phyloP scores from a whole-genome alignment of 2,888 invertebrate genomes.

The Dinocampus coccinellae region DNA sequence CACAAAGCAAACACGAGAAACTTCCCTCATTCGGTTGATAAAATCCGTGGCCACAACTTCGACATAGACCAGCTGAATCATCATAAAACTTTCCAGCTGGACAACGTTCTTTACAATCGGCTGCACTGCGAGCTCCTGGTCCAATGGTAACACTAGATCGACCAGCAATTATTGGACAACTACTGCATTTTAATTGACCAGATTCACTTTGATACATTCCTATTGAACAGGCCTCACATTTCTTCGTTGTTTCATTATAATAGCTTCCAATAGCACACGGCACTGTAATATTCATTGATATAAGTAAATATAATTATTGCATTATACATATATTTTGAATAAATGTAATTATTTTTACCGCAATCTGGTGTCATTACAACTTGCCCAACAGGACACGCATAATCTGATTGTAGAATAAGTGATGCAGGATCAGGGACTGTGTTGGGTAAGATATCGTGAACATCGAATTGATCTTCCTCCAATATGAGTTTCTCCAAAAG shows the following conservation, averaged over 20 bases:
- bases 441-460: constrained; percentile 92
- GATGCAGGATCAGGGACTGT: constrained; percentile 95
- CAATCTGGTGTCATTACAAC: constrained; percentile 95
- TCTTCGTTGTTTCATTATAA: constrained; percentile 81
- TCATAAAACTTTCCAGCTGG: constrained; percentile 95
- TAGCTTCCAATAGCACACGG: constrained; percentile 93
- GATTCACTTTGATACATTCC: constrained; percentile 96
- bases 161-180: constrained; percentile 93
- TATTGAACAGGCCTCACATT: constrained; percentile 86
- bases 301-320: too few species aligned
- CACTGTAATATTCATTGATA: constrained; percentile 71
- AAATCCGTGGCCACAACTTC: constrained; percentile 94
- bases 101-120: constrained; percentile 93
- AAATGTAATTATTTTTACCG: constrained; percentile 73
- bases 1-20: constrained; percentile 89
- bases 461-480: constrained; percentile 94
- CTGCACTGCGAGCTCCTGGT: constrained; percentile 87
- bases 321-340: too few species aligned
- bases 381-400: constrained; percentile 93
- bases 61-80: constrained; percentile 87
- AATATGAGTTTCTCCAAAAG: constrained; percentile 91
- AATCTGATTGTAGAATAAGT: constrained; percentile 87
- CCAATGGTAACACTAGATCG: constrained; percentile 89
- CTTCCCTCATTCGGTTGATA: constrained; percentile 93
- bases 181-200: constrained; percentile 88